phyloP scores from a whole-genome alignment of 2,797 vertebrate species.

The Pantherophis alleghaniensis region DNA sequence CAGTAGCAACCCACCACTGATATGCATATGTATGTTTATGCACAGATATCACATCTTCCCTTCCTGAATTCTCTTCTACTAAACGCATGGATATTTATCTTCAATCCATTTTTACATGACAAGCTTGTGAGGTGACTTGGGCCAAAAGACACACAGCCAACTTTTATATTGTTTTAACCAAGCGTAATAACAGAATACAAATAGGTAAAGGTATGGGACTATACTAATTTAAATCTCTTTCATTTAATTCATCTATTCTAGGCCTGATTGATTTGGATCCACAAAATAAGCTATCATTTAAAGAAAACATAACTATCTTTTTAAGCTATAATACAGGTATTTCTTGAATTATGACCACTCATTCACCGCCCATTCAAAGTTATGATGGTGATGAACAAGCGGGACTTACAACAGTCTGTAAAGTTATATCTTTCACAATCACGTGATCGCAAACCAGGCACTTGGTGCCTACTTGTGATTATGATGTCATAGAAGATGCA shows the following conservation, averaged over 20 bases:
- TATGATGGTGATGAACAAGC: neutral
- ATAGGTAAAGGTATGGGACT: neutral
- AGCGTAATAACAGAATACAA: neutral
- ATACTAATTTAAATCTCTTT: neutral
- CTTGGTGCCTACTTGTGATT: neutral
- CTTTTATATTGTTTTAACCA: neutral
- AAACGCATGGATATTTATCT: neutral
- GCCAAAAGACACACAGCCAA: neutral
- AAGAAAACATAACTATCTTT: neutral
- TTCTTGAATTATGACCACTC: neutral
- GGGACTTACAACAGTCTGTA: neutral
- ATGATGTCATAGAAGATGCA: neutral
- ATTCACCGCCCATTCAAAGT: neutral
- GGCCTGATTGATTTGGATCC: neutral
- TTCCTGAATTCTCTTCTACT: neutral
- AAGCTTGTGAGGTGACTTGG: neutral
- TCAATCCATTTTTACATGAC: neutral
- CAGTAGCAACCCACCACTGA: too few relatives aligned
- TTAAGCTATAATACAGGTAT: neutral
- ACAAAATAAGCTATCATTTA: neutral
- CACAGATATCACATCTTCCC: neutral
- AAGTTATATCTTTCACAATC: neutral
- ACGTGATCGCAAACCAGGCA: neutral
- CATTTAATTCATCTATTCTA: neutral
- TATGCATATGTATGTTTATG: neutral